phyloP scores from a whole-genome alignment of 2,113 vertebrate genomes.

The Gila orcuttii region DNA sequence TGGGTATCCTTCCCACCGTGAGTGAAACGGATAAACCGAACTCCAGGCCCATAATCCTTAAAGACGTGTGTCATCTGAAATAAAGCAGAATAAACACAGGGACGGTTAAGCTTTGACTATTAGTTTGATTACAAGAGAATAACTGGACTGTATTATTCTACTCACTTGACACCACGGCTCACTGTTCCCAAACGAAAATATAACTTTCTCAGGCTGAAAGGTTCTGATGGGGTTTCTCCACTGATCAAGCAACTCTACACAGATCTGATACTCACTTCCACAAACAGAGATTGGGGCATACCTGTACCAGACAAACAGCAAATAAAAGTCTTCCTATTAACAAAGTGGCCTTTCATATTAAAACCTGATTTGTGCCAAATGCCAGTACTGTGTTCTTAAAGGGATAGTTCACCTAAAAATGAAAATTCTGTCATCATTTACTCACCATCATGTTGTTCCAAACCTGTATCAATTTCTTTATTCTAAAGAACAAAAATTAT shows the following conservation, averaged over 20 bases:
- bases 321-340: not conserved
- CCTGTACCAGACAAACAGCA: constrained; percentile 59
- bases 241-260: constrained; percentile 67
- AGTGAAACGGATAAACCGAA: constrained; percentile 82
- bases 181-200: constrained; percentile 68
- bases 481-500: too few species aligned
- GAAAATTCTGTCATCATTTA: too few species aligned
- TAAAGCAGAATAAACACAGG: not conserved
- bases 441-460: too few species aligned
- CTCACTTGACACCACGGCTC: constrained; percentile 70
- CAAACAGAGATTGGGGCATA: constrained; percentile 72
- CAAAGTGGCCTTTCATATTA: not conserved
- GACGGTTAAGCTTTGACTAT: not conserved
- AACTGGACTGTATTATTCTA: not conserved
- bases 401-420: too few species aligned
- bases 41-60: constrained; percentile 82
- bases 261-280: constrained; percentile 69
- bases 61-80: constrained; percentile 86
- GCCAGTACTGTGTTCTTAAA: not conserved
- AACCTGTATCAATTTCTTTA: not conserved
- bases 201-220: constrained; percentile 59
- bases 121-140: not conserved
- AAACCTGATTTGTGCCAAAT: not conserved
- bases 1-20: constrained; percentile 88
- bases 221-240: constrained; percentile 51